Base-by-base conservation (phyloP, 2,797 vertebrate species). In the Paratrypauchen microcephalus region DNA sequence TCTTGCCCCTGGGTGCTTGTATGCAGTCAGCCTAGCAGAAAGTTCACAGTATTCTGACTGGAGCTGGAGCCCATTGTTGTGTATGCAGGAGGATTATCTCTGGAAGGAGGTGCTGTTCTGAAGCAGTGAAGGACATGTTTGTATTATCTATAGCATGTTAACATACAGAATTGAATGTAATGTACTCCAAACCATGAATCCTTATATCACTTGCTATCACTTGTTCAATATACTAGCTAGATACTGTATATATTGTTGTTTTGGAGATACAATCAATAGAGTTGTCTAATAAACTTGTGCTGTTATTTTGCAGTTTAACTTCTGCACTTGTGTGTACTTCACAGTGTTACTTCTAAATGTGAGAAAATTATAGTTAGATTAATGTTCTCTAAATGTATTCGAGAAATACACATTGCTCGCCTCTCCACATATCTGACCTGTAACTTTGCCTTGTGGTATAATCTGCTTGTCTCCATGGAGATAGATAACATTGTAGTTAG, bases 11-110 rank as follows among this genome's bases (percentile, higher is more conserved):
- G 61, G 80, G 78, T 87, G 79, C 64, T 68, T 76, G 71, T 64
- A 66, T 77, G 7, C 62, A 90, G 72, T 63, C 82, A 89, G 81
- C 78, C 79, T 36, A 86, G 87, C 89, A 88, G 76, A 90, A 89
- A 83, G 71, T 77, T 79, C 74, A 79, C 80, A 71, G 65, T 58
- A 4, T 85, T 81, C 81, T 18, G 68, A 76, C 39, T 88, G 84
- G 32, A 36, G 32, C 82, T 78, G 80, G 75, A 24, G 24, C 24
- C 24, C 24, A 26, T 58, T 39, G 15, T 18, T 73, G 73, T 72
- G 13, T 71, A 63, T 64, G 69, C 32, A 60, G 12, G 61, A 9
- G 47, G 11, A 67, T 78, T 75, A 55, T 66, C 52, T 71, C 7
- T 26, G 48, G 65, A 72, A 26, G 73, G 11, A 41, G 68, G 62